Evolutionary conservation across 2,888 invertebrate genomes (phyloP).

Genomic region (Acleris literana): DNA sequence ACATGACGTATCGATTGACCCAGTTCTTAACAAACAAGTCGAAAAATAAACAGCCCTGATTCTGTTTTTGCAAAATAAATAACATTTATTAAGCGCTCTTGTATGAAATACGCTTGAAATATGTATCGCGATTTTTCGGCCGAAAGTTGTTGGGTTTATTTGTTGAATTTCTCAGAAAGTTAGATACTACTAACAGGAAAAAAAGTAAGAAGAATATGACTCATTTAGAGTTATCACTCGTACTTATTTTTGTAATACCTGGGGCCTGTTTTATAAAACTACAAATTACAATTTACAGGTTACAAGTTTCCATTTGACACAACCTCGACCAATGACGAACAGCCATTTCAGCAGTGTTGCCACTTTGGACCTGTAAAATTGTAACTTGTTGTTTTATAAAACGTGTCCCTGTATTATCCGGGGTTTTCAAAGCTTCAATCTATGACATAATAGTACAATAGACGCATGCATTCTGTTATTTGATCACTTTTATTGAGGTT

Average conservation of each 20-base stretch:
- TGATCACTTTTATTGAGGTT: too few species aligned
- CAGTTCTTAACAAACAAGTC: conserved; percentile 27
- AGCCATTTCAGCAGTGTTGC: too few species aligned
- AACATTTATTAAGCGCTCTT: conserved; percentile 10
- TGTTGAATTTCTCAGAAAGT: not conserved
- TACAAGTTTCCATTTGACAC: too few species aligned
- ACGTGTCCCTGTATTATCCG: too few species aligned
- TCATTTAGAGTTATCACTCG: not conserved
- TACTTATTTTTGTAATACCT: not conserved
- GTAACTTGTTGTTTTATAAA: too few species aligned
- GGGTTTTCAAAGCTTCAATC: too few species aligned
- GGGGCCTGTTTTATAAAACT: too few species aligned
- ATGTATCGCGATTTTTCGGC: not conserved
- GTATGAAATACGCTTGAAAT: not conserved
- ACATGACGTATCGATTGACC: conserved; percentile 28
- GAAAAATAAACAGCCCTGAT: conserved; percentile 25
- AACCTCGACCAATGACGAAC: too few species aligned
- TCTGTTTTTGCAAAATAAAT: conserved; percentile 23
- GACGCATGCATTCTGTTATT: too few species aligned
- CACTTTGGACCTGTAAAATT: too few species aligned
- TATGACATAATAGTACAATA: too few species aligned
- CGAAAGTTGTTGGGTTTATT: not conserved
- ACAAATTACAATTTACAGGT: too few species aligned
- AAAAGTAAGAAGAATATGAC: not conserved
- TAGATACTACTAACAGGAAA: not conserved